phyloP scores from a whole-genome alignment of 2,888 invertebrate genomes.

The Autographa pulchrina region DNA sequence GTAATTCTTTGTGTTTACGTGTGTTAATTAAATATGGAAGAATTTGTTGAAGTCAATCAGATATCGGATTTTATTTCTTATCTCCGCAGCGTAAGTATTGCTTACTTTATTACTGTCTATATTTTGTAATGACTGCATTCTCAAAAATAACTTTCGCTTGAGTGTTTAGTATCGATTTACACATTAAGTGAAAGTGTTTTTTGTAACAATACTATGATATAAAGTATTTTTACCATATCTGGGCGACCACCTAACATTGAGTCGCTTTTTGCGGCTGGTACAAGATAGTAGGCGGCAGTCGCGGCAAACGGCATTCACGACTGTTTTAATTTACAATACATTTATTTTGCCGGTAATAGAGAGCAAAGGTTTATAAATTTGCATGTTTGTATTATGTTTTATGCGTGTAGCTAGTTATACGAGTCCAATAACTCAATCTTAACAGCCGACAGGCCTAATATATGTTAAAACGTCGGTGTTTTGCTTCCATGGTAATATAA shows the following conservation, averaged over 20 bases:
- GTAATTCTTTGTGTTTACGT: constrained; percentile 44
- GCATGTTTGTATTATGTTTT: constrained; percentile 9
- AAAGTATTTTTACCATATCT: constrained; percentile 18
- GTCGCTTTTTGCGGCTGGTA: constrained; percentile 19
- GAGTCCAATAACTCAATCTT: not conserved
- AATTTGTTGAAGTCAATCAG: constrained; percentile 92
- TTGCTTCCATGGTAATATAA: not conserved
- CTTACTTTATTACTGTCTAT: constrained; percentile 22
- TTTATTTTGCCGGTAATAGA: constrained; percentile 42
- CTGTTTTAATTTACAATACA: constrained; percentile 38
- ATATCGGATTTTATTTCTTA: constrained; percentile 94
- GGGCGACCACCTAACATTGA: constrained; percentile 28
- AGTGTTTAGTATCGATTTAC: constrained; percentile 13
- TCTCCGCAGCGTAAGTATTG: constrained; percentile 92
- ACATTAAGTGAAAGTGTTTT: not conserved
- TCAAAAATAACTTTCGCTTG: constrained; percentile 19
- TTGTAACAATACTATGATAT: constrained; percentile 12
- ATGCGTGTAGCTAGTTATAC: not conserved
- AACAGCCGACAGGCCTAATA: not conserved
- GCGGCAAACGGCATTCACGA: constrained; percentile 26
- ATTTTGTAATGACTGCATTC: constrained; percentile 7
- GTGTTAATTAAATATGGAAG: constrained; percentile 82
- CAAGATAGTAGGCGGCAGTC: constrained; percentile 6
- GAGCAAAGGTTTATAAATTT: constrained; percentile 46
- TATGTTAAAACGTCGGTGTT: not conserved